Conservation (phyloP, 2,113 vertebrate species). For the Microtus ochrogaster region DNA sequence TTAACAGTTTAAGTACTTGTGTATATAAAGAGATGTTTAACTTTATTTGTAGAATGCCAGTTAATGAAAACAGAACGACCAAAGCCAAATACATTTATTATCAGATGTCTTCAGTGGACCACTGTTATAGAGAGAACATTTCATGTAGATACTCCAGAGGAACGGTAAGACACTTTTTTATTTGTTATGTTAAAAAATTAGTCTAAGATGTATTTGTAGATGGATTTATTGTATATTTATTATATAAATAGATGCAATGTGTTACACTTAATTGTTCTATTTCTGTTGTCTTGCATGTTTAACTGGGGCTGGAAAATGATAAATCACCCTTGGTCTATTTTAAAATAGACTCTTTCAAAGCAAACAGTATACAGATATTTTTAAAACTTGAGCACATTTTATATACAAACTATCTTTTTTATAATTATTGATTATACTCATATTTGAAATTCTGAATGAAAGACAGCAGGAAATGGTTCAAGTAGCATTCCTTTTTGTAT, state of each 20-base stretch:
- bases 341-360: not conserved
- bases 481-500: no score
- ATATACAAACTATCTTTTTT: not conserved
- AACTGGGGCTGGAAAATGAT: not conserved
- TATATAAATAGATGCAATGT: not conserved
- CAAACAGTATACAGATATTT: not conserved
- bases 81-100: slow-evolving; percentile 98
- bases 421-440: not conserved
- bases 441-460: not conserved
- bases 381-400: slow-evolving; percentile 14
- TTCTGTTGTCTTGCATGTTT: not conserved
- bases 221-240: not conserved
- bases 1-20: slow-evolving; percentile 32
- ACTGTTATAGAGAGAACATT: slow-evolving; percentile 98
- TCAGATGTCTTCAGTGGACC: slow-evolving; percentile 99
- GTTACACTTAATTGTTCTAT: not conserved
- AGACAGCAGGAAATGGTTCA: not conserved
- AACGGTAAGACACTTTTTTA: slow-evolving; percentile 90
- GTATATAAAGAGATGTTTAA: slow-evolving; percentile 60
- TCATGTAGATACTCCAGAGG: slow-evolving; percentile 96
- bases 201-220: not conserved
- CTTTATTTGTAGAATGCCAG: slow-evolving; percentile 92
- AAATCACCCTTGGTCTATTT: not conserved
- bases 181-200: not conserved
- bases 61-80: slow-evolving; percentile 99